These are phyloP conservation scores for Drosophila trichaetosa DNA, from an alignment of 2,888 invertebrate genomes.

Conservation along the genomic window DNA sequence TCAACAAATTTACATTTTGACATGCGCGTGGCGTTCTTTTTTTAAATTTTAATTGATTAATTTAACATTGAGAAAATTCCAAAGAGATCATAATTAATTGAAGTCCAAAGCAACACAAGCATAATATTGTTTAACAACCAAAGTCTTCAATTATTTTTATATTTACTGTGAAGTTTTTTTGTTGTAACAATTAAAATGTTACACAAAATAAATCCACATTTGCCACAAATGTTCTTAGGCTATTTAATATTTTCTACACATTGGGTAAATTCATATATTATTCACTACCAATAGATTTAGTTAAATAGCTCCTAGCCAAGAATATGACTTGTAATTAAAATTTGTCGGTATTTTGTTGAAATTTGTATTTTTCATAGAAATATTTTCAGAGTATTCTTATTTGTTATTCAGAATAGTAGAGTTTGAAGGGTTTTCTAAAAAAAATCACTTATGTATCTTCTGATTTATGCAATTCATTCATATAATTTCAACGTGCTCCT, in stretches of 20 bases:
- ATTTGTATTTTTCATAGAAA: neutral
- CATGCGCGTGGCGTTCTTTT: neutral
- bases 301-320: neutral
- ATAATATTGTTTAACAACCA: neutral
- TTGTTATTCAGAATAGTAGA: neutral
- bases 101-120: neutral
- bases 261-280: neutral
- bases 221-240: neutral
- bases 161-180: neutral
- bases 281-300: neutral
- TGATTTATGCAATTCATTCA: constrained; percentile 34
- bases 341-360: neutral
- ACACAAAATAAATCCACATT: neutral
- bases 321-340: neutral
- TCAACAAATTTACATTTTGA: neutral
- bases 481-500: constrained; percentile 2
- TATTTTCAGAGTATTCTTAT: neutral
- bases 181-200: neutral
- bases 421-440: neutral
- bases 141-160: neutral
- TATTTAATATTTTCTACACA: neutral
- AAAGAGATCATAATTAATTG: neutral
- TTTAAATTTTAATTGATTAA: neutral
- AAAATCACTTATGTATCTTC: neutral
- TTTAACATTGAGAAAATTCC: neutral